Evolutionary conservation across 2,797 vertebrate species (phyloP).

Genomic region (Mus caroli): DNA sequence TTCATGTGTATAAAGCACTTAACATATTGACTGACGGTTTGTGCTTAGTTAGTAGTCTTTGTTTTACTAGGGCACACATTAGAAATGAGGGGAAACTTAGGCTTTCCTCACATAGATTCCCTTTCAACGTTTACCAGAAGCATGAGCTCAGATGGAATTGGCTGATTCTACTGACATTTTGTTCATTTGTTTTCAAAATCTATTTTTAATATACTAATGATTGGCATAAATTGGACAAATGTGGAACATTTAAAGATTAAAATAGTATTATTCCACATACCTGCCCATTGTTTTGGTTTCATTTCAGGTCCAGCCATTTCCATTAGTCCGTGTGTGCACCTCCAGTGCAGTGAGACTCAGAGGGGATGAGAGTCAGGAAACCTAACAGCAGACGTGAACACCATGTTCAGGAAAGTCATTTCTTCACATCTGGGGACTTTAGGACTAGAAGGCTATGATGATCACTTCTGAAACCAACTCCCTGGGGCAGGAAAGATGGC

Average conservation of each 20-base stretch:
- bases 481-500: background rate
- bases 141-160: background rate
- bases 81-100: background rate
- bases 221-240: background rate
- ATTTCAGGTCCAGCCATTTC: background rate
- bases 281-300: background rate
- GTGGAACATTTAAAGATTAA: background rate
- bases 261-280: background rate
- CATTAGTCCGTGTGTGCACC: background rate
- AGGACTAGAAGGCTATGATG: background rate
- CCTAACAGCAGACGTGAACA: background rate
- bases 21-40: conserved; percentile 32
- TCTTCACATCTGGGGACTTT: background rate
- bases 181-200: background rate
- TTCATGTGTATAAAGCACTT: conserved; percentile 7
- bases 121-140: conserved; percentile 49
- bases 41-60: background rate
- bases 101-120: conserved; percentile 9
- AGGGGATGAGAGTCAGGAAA: background rate
- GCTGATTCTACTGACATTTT: conserved; percentile 12
- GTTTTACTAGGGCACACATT: background rate
- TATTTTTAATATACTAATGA: conserved; percentile 12
- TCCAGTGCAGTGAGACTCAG: background rate
- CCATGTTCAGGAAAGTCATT: background rate
- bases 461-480: background rate